Evolutionary conservation across 2,113 vertebrate species (phyloP).

Genomic region (Stomatorhinus ivindoensis): DNA sequence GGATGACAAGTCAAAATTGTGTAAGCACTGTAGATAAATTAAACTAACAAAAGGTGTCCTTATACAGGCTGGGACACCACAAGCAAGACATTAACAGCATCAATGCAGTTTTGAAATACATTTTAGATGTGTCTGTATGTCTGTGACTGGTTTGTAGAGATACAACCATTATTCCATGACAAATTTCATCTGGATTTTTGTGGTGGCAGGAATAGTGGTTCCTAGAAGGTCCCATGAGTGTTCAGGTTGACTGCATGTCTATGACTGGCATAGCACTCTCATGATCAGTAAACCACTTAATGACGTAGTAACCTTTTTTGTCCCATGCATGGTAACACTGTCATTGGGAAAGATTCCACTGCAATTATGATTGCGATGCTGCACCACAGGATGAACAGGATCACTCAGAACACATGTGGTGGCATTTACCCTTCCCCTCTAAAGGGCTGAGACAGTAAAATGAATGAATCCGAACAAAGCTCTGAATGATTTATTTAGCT

Average conservation of each 20-base stretch:
- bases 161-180: background rate
- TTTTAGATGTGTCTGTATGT: background rate
- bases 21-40: background rate
- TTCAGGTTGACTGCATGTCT: background rate
- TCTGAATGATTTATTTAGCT: background rate
- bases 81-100: background rate
- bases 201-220: background rate
- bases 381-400: background rate
- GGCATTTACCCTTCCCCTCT: background rate
- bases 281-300: background rate
- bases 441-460: background rate
- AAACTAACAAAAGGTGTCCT: background rate
- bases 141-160: background rate
- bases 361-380: background rate
- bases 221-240: background rate
- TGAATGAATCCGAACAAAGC: background rate
- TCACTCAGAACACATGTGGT: background rate
- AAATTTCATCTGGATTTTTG: background rate
- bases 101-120: background rate
- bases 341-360: background rate
- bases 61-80: background rate
- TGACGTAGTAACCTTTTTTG: background rate
- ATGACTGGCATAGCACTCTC: background rate
- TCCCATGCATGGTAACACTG: background rate
- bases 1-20: background rate